Evolutionary conservation across 37 sponge, comb jelly and placozoan genomes (phyloP), one percentile per base, ranked within the genome.

Genomic region (Cliona cf. orientalis): DNA sequence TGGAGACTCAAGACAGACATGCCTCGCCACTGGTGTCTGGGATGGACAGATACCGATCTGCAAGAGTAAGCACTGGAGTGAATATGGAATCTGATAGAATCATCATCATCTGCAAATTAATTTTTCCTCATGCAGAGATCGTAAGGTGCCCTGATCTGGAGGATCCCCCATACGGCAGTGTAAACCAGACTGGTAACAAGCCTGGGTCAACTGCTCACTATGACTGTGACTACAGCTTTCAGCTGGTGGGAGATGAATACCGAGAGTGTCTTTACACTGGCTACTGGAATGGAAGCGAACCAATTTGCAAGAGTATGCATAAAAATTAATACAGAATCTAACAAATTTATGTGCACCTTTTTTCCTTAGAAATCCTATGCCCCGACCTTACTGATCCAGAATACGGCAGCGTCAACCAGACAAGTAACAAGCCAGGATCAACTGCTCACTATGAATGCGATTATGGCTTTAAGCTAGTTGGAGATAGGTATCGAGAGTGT

Each of bases 371-470:
- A n/a, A n/a, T n/a, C n/a, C n/a, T n/a, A n/a, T n/a, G n/a, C n/a
- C n/a, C n/a, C n/a, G n/a, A n/a, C n/a, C 11, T 67, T 38, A 36
- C 69, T 36, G 41, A 9, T 38, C 38, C 69, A 67, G 9, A 67
- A 6, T 67, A 38, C 36, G 69, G 69, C 69, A 7, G 12, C 11
- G 41, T 67, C 14, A 22, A 61, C 6, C 6, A 9, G 12, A 61
- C 12, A 61, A n/a, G 26, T n/a, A 25, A 61, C 63, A 61, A 25
- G 14, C 4, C 39, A 17, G 78, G 64, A 25, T 63, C 78, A 21
- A 62, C 41, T 1, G 87, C 84, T 3, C 49, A 23, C 0, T 86
- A 86, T 60, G 58, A 40, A 46, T 91, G 80, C 46, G 49, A 80
- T 6, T 5, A 31, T 46, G 69, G 69, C 5, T 80, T 36, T 32